Conservation (phyloP, 2,797 vertebrate species). For the Semaprochilodus insignis region DNA sequence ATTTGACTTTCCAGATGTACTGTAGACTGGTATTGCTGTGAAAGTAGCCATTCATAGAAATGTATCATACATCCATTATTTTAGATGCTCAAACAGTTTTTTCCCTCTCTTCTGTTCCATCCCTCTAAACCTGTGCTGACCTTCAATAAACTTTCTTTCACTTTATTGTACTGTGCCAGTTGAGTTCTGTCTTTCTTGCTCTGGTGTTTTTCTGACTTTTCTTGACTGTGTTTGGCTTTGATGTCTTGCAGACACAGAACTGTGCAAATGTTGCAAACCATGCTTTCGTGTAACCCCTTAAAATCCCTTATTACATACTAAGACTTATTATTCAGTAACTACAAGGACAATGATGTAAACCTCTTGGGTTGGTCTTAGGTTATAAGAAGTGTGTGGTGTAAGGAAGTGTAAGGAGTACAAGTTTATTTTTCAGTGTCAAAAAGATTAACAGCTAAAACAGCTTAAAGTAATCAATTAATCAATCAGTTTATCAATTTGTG, state of each 20-base stretch:
- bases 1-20: slow-evolving; percentile 35
- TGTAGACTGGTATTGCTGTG: slow-evolving; percentile 39
- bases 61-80: slow-evolving; percentile 40
- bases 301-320: no score
- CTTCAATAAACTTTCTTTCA: slow-evolving; percentile 63
- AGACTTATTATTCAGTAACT: no score
- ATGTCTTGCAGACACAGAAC: not conserved
- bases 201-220: slow-evolving; percentile 26
- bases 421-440: no score
- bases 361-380: no score
- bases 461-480: no score
- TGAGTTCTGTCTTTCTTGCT: slow-evolving; percentile 47
- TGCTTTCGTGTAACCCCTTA: no score
- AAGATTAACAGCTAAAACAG: no score
- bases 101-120: slow-evolving; percentile 48
- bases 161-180: slow-evolving; percentile 39
- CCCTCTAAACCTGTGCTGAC: slow-evolving; percentile 37
- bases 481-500: no score
- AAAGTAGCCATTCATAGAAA: slow-evolving; percentile 35
- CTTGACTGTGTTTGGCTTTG: slow-evolving; percentile 7
- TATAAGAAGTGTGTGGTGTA: no score
- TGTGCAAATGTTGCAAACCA: no score
- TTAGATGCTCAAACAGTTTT: slow-evolving; percentile 31
- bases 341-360: no score
- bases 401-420: no score